Conservation (phyloP, 2,113 vertebrate species). For the Boleophthalmus pectinirostris region DNA sequence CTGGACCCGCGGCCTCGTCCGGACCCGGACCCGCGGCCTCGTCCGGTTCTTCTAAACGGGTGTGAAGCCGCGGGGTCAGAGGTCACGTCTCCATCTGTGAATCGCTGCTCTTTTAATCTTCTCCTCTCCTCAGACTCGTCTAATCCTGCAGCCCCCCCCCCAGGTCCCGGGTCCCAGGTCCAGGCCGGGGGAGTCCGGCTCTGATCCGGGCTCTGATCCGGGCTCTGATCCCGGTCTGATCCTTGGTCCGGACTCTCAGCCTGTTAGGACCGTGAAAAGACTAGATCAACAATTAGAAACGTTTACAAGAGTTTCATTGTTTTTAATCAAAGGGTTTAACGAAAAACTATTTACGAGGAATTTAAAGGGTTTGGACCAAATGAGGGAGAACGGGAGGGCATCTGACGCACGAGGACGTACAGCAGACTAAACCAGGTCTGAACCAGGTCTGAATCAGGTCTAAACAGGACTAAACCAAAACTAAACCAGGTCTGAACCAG, state of each 20-base stretch:
- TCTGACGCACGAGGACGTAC: no score
- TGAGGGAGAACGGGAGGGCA: no score
- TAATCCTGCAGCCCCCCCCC: constrained; percentile 22
- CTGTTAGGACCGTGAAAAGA: constrained; percentile 1
- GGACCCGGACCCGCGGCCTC: no score
- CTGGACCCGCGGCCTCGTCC: not conserved
- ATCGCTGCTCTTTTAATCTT: constrained; percentile 78
- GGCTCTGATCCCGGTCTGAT: not conserved
- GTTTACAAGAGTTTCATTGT: not conserved
- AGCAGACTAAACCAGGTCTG: no score
- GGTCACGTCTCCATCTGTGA: constrained; percentile 67
- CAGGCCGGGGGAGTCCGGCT: no score
- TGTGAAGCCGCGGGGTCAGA: not conserved
- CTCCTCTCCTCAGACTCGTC: constrained; percentile 64
- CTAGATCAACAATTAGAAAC: not conserved
- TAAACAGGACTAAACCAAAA: no score
- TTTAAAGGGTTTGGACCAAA: constrained; percentile 2
- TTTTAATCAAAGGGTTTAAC: not conserved
- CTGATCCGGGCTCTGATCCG: not conserved
- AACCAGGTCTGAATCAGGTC: no score
- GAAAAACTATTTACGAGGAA: not conserved
- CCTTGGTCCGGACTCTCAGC: not conserved
- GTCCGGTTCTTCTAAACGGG: not conserved
- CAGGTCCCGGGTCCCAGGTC: not conserved
- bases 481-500: no score